These are phyloP conservation scores for Cantharis lateralis DNA, from an alignment of 2,888 invertebrate species.

Conservation along the genomic window DNA sequence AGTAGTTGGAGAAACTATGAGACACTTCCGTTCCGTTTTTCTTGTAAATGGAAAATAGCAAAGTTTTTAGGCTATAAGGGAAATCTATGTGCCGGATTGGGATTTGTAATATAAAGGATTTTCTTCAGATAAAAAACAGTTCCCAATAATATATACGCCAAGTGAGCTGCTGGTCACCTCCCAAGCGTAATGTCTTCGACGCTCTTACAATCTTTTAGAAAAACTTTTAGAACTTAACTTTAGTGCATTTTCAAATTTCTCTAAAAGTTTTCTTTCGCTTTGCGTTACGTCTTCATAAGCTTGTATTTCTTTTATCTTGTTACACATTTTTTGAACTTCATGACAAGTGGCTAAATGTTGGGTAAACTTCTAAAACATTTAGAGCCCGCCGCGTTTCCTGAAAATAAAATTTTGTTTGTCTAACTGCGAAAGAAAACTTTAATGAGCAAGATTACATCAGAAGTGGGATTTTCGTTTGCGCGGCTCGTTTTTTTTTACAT, in stretches of 20 bases:
- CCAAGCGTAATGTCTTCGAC: slow-evolving; percentile 26
- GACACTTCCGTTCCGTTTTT: neutral
- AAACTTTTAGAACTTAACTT: slow-evolving; percentile 26
- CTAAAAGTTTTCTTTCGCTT: slow-evolving; percentile 19
- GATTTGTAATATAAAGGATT: slow-evolving; percentile 28
- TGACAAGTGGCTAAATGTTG: neutral
- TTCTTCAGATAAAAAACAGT: slow-evolving; percentile 29
- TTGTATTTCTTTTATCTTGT: slow-evolving; percentile 7
- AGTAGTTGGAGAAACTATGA: neutral
- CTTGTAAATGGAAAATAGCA: slow-evolving; percentile 6
- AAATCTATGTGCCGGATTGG: slow-evolving; percentile 21
- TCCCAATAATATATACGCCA: slow-evolving; percentile 30
- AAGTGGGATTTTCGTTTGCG: neutral
- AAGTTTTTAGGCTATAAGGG: slow-evolving; percentile 7
- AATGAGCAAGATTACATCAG: neutral
- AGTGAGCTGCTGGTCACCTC: slow-evolving; percentile 28
- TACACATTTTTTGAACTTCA: neutral
- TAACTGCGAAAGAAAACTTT: neutral
- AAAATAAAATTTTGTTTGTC: neutral
- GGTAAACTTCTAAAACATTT: neutral
- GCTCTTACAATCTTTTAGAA: slow-evolving; percentile 24
- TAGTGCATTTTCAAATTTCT: slow-evolving; percentile 28
- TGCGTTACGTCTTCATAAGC: slow-evolving; percentile 21
- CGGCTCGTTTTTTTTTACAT: neutral
- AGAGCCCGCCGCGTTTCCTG: neutral